Conservation (phyloP, 2,797 vertebrate genomes). For the Molossus alvarezi region DNA sequence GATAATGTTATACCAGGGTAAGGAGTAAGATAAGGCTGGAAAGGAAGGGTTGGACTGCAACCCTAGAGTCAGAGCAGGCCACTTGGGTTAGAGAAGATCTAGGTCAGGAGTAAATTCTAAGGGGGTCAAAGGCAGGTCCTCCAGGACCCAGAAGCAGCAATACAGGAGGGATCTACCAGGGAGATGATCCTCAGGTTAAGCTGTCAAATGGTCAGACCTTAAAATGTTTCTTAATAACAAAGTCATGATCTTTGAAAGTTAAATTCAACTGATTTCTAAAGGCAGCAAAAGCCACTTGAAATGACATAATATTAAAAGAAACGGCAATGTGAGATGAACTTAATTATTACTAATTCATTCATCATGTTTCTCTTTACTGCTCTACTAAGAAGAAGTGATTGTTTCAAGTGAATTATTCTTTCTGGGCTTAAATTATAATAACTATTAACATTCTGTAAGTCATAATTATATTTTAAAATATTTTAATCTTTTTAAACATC, state of each 20-base stretch:
- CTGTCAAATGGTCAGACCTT: not conserved
- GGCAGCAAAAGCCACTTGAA: not conserved
- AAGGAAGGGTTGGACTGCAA: not conserved
- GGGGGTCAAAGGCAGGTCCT: not conserved
- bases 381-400: not conserved
- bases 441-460: not conserved
- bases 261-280: constrained; percentile 5
- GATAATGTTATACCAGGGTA: not conserved
- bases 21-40: not conserved
- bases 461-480: constrained; percentile 17
- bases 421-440: constrained; percentile 1
- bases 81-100: not conserved
- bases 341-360: not conserved
- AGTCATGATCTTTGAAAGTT: not conserved
- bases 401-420: not conserved
- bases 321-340: not conserved
- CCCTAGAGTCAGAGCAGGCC: not conserved
- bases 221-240: not conserved
- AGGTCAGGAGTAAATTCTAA: not conserved
- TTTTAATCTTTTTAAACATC: not conserved
- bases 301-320: not conserved
- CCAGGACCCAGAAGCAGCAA: not conserved
- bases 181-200: not conserved
- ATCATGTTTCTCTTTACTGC: not conserved
- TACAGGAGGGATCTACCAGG: not conserved